phyloP scores from a whole-genome alignment of 2,797 vertebrate genomes.

The Eurystomus glaucurus region DNA sequence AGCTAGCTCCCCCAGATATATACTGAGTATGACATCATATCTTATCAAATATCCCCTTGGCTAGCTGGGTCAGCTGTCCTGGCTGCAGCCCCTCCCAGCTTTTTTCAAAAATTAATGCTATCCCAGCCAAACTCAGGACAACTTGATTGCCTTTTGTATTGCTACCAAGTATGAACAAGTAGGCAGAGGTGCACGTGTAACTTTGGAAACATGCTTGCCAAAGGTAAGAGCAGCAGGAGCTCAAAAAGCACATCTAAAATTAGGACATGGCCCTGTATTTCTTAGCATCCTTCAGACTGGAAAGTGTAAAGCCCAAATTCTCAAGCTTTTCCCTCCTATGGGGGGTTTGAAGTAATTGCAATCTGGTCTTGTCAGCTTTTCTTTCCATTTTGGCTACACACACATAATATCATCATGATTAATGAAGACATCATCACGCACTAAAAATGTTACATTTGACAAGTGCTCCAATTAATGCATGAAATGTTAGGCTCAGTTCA shows the following conservation, averaged over 20 bases:
- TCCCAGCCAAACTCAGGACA: background rate
- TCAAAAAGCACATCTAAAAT: background rate
- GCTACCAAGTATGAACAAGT: background rate
- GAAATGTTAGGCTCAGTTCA: conserved; percentile 13
- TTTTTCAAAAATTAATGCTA: background rate
- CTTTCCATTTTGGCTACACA: conserved; percentile 29
- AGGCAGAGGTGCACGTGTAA: background rate
- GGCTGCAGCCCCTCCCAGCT: background rate
- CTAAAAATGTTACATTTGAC: conserved; percentile 46
- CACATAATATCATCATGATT: background rate
- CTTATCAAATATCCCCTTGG: background rate
- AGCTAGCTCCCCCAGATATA: background rate
- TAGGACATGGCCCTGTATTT: background rate
- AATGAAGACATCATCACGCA: conserved; percentile 28
- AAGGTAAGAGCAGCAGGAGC: background rate
- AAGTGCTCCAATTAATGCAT: conserved; percentile 45
- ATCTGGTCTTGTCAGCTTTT: conserved; percentile 14
- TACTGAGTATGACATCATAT: background rate
- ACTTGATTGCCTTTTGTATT: background rate
- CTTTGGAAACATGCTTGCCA: background rate
- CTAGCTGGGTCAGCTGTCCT: background rate
- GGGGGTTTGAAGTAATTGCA: background rate
- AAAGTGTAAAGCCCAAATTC: background rate
- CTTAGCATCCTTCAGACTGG: background rate
- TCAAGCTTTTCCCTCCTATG: background rate